phyloP scores from a whole-genome alignment of 2,113 vertebrate species.

The Phalacrocorax brasilianus region DNA sequence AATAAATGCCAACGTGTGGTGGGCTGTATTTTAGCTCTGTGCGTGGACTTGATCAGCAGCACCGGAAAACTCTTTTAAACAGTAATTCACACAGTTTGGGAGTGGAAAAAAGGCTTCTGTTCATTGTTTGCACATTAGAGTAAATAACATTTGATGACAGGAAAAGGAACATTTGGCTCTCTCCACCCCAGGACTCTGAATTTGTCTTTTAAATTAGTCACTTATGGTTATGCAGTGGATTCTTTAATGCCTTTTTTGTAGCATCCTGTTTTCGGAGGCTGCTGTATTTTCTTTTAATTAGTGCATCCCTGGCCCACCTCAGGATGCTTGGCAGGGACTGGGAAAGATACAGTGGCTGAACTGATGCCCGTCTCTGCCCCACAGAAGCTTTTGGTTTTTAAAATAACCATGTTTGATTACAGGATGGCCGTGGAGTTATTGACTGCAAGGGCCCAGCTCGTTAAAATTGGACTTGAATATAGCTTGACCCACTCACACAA shows the following conservation, averaged over 20 bases:
- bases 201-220: constrained; percentile 46
- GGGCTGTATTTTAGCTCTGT: constrained; percentile 1
- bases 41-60: not conserved
- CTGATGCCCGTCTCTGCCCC: not conserved
- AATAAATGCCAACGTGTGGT: not conserved
- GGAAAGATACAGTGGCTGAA: not conserved
- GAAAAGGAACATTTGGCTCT: constrained; percentile 43
- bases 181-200: constrained; percentile 9
- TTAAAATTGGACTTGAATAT: not conserved
- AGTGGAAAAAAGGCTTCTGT: not conserved
- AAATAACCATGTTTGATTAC: constrained; percentile 9
- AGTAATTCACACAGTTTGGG: not conserved
- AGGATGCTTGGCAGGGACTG: not conserved
- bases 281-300: constrained; percentile 23
- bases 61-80: not conserved
- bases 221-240: not conserved
- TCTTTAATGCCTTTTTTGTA: not conserved
- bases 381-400: not conserved
- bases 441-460: not conserved
- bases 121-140: constrained; percentile 59
- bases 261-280: not conserved
- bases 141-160: constrained; percentile 59
- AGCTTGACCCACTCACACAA: not conserved
- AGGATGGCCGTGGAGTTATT: not conserved
- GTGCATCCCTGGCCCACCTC: not conserved